phyloP scores from a whole-genome alignment of 2,113 vertebrate genomes.

The Genyomyrus donnyi region DNA sequence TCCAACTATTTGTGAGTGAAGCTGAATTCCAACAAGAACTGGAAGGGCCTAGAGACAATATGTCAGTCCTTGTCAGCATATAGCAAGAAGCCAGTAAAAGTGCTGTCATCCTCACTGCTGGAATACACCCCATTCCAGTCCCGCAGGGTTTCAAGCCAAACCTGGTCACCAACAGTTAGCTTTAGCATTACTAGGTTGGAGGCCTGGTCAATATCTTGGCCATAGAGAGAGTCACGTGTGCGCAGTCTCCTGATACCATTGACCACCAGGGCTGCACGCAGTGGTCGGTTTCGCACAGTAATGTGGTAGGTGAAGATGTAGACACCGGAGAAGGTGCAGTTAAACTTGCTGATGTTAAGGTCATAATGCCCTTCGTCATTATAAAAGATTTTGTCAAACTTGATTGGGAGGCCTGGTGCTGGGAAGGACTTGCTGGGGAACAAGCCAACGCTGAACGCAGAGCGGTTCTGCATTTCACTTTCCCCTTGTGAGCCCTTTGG shows the following conservation, averaged over 20 bases:
- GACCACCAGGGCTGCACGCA: constrained; percentile 73
- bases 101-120: constrained; percentile 82
- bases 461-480: constrained; percentile 37
- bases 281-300: constrained; percentile 77
- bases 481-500: constrained; percentile 70
- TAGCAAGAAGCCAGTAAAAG: constrained; percentile 87
- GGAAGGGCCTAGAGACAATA: neutral
- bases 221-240: constrained; percentile 79
- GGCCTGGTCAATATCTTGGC: constrained; percentile 87
- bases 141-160: constrained; percentile 83
- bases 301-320: constrained; percentile 87
- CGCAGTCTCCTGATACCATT: constrained; percentile 67
- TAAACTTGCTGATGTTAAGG: constrained; percentile 73
- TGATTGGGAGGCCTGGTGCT: constrained; percentile 72
- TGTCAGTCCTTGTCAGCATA: constrained; percentile 59
- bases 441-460: constrained; percentile 81
- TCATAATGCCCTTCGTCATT: constrained; percentile 77
- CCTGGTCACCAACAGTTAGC: constrained; percentile 72
- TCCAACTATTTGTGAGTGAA: neutral
- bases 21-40: neutral
- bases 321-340: constrained; percentile 69
- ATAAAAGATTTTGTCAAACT: constrained; percentile 82
- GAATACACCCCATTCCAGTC: constrained; percentile 90
- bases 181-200: constrained; percentile 78
- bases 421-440: constrained; percentile 80